phyloP scores from a whole-genome alignment of 2,888 invertebrate species.

The Thyatira batis region DNA sequence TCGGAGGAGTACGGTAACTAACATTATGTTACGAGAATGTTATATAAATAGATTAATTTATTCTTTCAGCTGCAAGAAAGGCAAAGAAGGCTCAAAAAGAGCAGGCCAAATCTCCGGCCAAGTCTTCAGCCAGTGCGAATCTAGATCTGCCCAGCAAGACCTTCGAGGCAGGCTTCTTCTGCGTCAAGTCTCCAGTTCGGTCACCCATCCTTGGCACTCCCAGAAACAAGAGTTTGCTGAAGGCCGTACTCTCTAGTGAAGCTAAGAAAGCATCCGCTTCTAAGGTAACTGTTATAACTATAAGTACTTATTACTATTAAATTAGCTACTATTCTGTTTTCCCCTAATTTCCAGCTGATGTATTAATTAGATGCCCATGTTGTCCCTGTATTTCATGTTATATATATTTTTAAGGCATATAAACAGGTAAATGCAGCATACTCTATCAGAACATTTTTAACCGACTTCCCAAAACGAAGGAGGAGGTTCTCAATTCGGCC shows the following conservation, averaged over 20 bases:
- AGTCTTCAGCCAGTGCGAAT: not conserved
- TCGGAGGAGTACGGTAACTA: not conserved
- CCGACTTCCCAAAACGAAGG: no score
- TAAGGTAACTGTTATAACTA: conserved; percentile 41
- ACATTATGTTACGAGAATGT: not conserved
- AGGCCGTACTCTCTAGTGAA: conserved; percentile 66
- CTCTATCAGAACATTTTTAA: no score
- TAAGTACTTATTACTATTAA: not conserved
- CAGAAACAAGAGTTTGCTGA: conserved; percentile 40
- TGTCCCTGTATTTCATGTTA: no score
- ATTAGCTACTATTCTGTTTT: not conserved
- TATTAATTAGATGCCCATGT: no score
- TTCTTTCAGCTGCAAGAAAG: conserved; percentile 59
- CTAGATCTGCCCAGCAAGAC: conserved; percentile 42
- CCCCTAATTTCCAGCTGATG: no score
- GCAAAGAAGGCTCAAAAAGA: conserved; percentile 50
- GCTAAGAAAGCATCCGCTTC: conserved; percentile 62
- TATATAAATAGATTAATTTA: not conserved
- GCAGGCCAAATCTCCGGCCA: not conserved
- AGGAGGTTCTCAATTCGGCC: no score
- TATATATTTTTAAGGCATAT: no score
- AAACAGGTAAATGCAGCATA: no score
- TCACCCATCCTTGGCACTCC: conserved; percentile 30
- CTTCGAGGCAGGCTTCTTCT: conserved; percentile 75
- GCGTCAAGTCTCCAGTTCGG: conserved; percentile 65